Base-by-base conservation (phyloP, 2,888 invertebrate species). In the Cheilosia soror region DNA sequence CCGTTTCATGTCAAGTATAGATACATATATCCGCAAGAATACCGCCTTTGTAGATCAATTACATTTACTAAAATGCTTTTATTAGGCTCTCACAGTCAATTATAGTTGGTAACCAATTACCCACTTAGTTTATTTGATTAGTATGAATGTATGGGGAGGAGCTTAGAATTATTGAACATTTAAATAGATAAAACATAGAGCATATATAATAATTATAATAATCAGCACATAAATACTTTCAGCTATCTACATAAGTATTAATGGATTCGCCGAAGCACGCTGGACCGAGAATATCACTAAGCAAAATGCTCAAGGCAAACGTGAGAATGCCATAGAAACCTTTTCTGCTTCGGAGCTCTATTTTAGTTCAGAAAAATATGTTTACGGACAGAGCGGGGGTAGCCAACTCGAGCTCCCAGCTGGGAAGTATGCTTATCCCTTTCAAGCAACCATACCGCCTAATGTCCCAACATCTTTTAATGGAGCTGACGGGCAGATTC, bases 381-480 rank as follows among this genome's bases (percentile, higher is more conserved):
- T 91, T n/a, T 91, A 90, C 49, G 92, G 92, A 0, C 90, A 92
- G 71, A 90, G 89, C 72, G 91, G 91, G 93, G 95, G 95, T 9
- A 93, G 93, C 88, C 95, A 96, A 90, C 93, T 95, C 83, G 95
- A 95, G 90, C 93, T 96, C 80, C 94, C 95, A 9, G 91, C 94
- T 29, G 97, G 97, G 0, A 91, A 91, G 85, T 92, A 96, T 89
- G 93, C 93, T 2, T 98, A 96, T 90, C 96, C 96, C 31, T 97
- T 98, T 90, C 94, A 95, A 27, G 96, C 95, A 88, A 93, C 94
- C 4, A 89, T 92, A 71, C 92, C 92, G 4, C 90, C 90, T 2
- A 91, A 95, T 86, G 92, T 96, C 63, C 97, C 97, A 11, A 96
- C 96, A 0, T 96, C 96, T 0, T 97, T 96, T 90, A 96, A 95